A percentile compares a stretch with the other conserved stretches of the same genome.
Conservation (phyloP, 2,888 invertebrate species). For the Coleophora deauratella region DNA sequence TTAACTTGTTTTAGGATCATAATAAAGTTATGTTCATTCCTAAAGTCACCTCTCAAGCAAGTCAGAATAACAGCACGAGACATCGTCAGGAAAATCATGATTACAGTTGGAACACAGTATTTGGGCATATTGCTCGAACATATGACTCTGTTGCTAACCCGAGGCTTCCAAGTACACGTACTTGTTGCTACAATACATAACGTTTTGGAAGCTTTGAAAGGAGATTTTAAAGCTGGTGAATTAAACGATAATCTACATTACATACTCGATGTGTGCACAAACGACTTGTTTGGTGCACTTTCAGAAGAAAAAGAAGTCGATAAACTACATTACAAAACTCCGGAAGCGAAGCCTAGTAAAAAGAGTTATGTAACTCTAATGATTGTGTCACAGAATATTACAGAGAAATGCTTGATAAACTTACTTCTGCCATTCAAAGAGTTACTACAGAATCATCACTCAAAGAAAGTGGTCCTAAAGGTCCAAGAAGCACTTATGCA, state of each 20-base stretch:
- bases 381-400: conserved; percentile 85
- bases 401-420: conserved; percentile 83
- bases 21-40: conserved; percentile 90
- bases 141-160: conserved; percentile 84
- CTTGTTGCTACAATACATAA: conserved; percentile 91
- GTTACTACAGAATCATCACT: conserved; percentile 83
- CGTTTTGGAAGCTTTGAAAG: conserved; percentile 82
- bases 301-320: conserved; percentile 95
- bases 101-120: conserved; percentile 87
- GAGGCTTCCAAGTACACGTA: conserved; percentile 96
- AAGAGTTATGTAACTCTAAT: conserved; percentile 91
- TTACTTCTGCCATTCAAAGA: conserved; percentile 88
- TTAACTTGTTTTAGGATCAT: conserved; percentile 77
- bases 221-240: conserved; percentile 81
- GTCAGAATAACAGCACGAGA: conserved; percentile 89
- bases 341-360: conserved; percentile 86
- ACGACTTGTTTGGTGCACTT: conserved; percentile 90
- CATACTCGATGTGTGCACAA: conserved; percentile 87
- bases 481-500: conserved; percentile 86
- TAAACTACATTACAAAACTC: conserved; percentile 85
- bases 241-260: conserved; percentile 85
- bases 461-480: conserved; percentile 85
- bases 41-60: conserved; percentile 91
- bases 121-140: conserved; percentile 85
- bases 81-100: conserved; percentile 93